Percentiles rank a stretch among this genome's conserved stretches.
Evolutionary conservation across 2,797 vertebrate species (phyloP).

Genomic region (Phalanger gymnotis): DNA sequence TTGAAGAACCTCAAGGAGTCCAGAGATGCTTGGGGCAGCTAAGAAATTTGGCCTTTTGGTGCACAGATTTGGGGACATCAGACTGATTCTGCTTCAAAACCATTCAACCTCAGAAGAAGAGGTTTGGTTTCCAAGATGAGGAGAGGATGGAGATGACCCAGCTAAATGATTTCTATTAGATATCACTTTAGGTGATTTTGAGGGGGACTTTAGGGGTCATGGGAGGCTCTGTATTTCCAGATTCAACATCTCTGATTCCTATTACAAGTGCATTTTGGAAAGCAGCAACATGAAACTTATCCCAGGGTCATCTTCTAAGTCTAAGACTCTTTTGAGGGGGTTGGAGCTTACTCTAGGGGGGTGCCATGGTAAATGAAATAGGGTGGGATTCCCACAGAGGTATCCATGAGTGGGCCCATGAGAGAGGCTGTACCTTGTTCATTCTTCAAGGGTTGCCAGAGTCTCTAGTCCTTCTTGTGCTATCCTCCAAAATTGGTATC

Average conservation of each 20-base stretch:
- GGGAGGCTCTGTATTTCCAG: background rate
- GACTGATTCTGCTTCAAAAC: background rate
- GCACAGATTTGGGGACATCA: fast-evolving
- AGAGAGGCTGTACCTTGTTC: background rate
- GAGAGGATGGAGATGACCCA: background rate
- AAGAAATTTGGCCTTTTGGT: background rate
- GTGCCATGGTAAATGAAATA: background rate
- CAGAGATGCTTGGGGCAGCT: background rate
- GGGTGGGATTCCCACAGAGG: background rate
- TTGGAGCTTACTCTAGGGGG: background rate
- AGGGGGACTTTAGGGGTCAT: background rate
- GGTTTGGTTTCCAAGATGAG: background rate
- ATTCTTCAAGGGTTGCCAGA: background rate
- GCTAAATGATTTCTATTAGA: background rate
- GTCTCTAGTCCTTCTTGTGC: background rate
- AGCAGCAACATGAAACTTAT: background rate
- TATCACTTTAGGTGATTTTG: background rate
- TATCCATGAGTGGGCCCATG: background rate
- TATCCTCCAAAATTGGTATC: background rate
- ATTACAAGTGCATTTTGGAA: background rate
- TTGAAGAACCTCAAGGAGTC: background rate
- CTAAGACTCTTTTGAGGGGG: background rate
- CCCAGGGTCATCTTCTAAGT: background rate
- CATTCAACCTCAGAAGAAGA: background rate
- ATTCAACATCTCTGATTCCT: background rate